Percentiles rank a stretch among this genome's conserved stretches.
These are phyloP conservation scores for Tamandua tetradactyla DNA, from an alignment of 2,797 vertebrate genomes.

Conservation along the genomic window DNA sequence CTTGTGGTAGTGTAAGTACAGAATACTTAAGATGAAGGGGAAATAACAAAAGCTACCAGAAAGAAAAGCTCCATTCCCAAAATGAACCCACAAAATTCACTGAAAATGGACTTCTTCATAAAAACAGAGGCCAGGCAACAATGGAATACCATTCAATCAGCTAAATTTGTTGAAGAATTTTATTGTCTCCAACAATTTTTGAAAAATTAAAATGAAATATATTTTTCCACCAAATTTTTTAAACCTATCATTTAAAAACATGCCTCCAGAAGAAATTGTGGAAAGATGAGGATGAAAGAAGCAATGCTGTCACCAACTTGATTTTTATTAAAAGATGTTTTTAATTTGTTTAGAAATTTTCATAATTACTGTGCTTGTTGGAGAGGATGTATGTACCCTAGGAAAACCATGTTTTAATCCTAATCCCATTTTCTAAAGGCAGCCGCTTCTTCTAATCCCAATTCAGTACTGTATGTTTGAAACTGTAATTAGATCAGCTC, in stretches of 20 bases:
- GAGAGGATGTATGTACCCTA: too few relatives aligned
- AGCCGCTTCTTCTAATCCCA: too few relatives aligned
- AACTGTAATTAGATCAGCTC: too few relatives aligned
- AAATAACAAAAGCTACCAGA: background rate
- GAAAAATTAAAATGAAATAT: background rate
- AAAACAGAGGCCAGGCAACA: background rate
- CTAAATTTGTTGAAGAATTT: background rate
- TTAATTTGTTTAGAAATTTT: background rate
- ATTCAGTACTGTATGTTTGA: too few relatives aligned
- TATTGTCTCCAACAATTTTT: background rate
- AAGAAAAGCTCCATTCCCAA: background rate
- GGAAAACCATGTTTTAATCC: too few relatives aligned
- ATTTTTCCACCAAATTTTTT: background rate
- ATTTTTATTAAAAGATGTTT: background rate
- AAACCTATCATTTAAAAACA: background rate
- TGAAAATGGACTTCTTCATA: background rate
- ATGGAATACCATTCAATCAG: background rate
- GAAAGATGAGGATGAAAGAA: background rate
- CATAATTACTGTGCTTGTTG: too few relatives aligned
- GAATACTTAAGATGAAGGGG: background rate
- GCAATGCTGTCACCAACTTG: background rate
- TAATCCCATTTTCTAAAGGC: too few relatives aligned
- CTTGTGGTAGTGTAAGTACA: background rate
- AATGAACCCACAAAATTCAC: background rate
- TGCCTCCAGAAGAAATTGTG: background rate